These are phyloP conservation scores for Cottoperca gobio DNA, from an alignment of 2,797 vertebrate genomes.

Conservation along the genomic window DNA sequence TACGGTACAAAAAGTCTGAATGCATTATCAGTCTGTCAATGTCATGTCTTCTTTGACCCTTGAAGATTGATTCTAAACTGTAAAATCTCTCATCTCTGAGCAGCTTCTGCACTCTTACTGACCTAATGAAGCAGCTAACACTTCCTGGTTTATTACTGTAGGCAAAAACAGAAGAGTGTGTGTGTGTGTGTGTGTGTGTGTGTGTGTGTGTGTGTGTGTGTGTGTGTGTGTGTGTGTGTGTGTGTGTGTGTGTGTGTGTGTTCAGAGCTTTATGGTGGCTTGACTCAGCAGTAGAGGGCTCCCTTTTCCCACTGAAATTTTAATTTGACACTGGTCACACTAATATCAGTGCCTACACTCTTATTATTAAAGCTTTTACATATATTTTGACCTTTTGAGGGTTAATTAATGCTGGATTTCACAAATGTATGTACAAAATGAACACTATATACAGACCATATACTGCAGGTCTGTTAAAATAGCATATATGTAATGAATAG, in stretches of 20 bases:
- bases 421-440: not conserved
- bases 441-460: not conserved
- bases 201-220: not conserved
- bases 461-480: not conserved
- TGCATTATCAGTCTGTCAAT: not conserved
- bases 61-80: not conserved
- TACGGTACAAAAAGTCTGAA: conserved; percentile 8
- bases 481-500: not conserved
- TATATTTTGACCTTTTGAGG: not conserved
- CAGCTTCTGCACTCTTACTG: not conserved
- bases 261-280: conserved; percentile 11
- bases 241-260: not conserved
- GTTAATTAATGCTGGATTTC: not conserved
- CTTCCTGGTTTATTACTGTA: conserved; percentile 45
- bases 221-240: not conserved
- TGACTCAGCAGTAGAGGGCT: conserved; percentile 71
- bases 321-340: conserved; percentile 34
- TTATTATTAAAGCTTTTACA: not conserved
- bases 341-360: not conserved
- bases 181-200: too few relatives aligned
- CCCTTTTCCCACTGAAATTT: conserved; percentile 55
- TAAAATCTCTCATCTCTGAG: not conserved
- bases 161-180: not conserved
- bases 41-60: conserved; percentile 1
- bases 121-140: conserved; percentile 36